These are phyloP conservation scores for Cygnus atratus DNA, from an alignment of 2,113 vertebrate species.

Conservation along the genomic window DNA sequence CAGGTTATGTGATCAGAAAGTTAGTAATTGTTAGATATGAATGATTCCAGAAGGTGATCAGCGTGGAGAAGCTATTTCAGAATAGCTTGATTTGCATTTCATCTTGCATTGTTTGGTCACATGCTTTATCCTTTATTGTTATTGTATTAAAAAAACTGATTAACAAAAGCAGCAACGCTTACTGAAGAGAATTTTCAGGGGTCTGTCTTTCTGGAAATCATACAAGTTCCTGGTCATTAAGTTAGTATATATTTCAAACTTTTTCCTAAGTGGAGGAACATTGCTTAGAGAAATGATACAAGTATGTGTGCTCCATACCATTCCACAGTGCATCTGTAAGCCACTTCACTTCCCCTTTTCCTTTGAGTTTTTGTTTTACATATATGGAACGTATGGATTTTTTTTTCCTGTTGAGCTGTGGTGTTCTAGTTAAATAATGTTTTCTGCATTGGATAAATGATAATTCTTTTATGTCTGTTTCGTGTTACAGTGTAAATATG, in stretches of 20 bases:
- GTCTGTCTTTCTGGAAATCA: background rate
- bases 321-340: conserved; percentile 39
- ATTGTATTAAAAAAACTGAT: background rate
- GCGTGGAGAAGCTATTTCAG: background rate
- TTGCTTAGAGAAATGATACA: background rate
- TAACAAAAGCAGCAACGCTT: background rate
- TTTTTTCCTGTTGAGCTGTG: background rate
- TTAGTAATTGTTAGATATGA: background rate
- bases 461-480: conserved; percentile 22
- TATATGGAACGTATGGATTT: background rate
- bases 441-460: background rate
- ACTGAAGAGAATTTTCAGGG: background rate
- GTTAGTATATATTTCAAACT: no score
- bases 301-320: conserved; percentile 33
- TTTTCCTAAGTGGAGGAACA: background rate
- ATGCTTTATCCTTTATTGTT: background rate
- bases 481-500: conserved; percentile 47
- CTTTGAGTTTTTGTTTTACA: conserved; percentile 13
- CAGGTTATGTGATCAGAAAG: background rate
- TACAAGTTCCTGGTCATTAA: no score
- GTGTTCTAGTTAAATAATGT: conserved; percentile 29
- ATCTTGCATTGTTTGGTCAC: background rate
- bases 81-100: background rate
- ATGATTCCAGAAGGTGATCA: background rate
- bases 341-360: conserved; percentile 18